phyloP scores from a whole-genome alignment of 37 sponge, comb jelly and placozoan genomes.

The Oscarella lobularis region DNA sequence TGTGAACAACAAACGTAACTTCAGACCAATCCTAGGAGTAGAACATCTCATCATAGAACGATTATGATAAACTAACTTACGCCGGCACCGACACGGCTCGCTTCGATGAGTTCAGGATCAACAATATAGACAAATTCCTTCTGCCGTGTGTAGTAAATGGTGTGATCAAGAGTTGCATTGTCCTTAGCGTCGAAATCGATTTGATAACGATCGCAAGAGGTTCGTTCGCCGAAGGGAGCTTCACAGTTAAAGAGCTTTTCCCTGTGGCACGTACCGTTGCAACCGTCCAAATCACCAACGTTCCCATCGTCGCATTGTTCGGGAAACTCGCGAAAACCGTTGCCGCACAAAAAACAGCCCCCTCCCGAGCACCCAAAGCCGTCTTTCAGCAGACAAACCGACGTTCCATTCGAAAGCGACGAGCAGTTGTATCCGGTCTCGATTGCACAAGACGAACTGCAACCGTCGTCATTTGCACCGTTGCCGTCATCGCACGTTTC shows the following conservation, averaged over 20 bases:
- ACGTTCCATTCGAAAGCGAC: background rate
- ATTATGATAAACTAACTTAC: too few species aligned
- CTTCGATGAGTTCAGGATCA: too few species aligned
- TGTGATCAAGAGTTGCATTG: background rate
- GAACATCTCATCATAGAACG: too few species aligned
- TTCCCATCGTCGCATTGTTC: background rate
- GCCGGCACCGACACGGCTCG: too few species aligned
- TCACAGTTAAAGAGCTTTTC: background rate
- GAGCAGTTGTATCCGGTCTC: conserved; percentile 1
- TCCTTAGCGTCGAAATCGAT: background rate
- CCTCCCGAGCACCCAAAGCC: background rate
- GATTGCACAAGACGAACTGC: background rate
- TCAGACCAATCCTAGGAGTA: too few species aligned
- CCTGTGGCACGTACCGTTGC: background rate
- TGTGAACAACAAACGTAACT: too few species aligned
- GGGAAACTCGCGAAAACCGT: background rate
- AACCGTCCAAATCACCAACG: background rate
- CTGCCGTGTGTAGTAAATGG: too few species aligned
- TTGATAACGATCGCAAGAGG: background rate
- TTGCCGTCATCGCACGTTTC: background rate
- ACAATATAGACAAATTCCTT: too few species aligned
- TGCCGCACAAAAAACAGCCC: background rate
- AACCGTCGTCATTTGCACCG: background rate
- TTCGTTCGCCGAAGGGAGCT: background rate
- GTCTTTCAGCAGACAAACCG: background rate